These are phyloP conservation scores for Stercorarius parasiticus DNA, from an alignment of 2,113 vertebrate genomes.

Conservation along the genomic window DNA sequence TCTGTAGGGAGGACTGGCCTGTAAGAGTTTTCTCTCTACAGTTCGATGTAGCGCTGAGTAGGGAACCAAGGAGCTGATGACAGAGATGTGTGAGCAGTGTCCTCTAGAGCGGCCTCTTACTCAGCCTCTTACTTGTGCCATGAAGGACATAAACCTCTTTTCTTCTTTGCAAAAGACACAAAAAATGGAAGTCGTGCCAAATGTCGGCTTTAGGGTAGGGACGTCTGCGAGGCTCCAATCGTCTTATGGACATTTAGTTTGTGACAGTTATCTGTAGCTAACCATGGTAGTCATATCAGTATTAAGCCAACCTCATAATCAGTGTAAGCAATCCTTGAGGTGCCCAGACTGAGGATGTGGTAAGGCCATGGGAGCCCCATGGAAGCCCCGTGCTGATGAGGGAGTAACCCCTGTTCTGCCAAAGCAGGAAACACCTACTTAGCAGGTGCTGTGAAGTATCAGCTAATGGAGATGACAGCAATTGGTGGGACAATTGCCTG, in stretches of 20 bases:
- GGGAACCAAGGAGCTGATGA: not conserved
- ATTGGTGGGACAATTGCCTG: not conserved
- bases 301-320: not conserved
- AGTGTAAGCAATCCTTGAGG: not conserved
- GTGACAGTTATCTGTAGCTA: rapidly evolving
- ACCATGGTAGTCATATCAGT: not conserved
- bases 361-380: not conserved
- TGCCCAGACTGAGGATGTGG: not conserved
- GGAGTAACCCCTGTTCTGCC: not conserved
- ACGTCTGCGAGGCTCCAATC: not conserved
- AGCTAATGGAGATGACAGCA: not conserved
- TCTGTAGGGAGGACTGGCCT: not conserved
- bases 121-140: not conserved
- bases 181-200: not conserved
- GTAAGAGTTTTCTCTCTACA: not conserved
- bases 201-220: not conserved
- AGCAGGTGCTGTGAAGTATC: not conserved
- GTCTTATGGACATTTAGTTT: rapidly evolving
- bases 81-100: not conserved
- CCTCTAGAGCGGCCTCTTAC: not conserved
- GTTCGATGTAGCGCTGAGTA: not conserved
- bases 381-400: not conserved
- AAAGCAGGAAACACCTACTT: not conserved
- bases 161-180: not conserved
- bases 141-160: not conserved